Evolutionary conservation across 2,888 invertebrate genomes (phyloP), one percentile per base, ranked within the genome.

Genomic region (Tribolium freemani): DNA sequence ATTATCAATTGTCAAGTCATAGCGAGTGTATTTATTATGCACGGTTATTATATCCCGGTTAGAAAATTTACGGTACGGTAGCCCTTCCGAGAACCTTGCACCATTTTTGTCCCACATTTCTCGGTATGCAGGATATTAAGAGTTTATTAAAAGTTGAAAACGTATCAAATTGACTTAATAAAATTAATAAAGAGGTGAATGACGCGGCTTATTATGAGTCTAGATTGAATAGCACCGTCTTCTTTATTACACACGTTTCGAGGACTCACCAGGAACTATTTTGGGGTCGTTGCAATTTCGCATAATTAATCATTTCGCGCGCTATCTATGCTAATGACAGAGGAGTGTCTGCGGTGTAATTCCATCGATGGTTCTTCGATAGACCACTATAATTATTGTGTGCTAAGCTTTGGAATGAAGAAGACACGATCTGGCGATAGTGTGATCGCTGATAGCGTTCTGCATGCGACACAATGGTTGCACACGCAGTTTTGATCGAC

Each of bases 401-500:
- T 44, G 50, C 30, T 48, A 9, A 26, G 69, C 21, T 63, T 69
- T 31, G 16, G 66, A 71, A 71, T 71, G 71, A 66, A 71, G 71
- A 70, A 70, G 70, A 70, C 70, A 70, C 64, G 71, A 67, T 71
- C 53, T 71, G 48, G 46, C 11, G 60, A 71, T 67, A 51, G 45
- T 54, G 69, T 63, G 72, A 68, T 61, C 69, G 60, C 61, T 71
- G 78, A 78, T 80, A 78, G 76, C 75, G 77, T 75, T 79, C 78
- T 80, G 79, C 80, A 80, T 80, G 80, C 81, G 81, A 80, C 80
- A 81, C 80, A 80, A 80, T 80, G 79, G 77, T 75, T 79, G 78
- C 79, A 79, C 79, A 80, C 80, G 78, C 78, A 79, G 78, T 74
- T 71, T 74, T 75, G 71, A 76, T 77, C 74, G 73, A 71, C 75